Evolutionary conservation across 2,888 invertebrate genomes (phyloP).

Genomic region (Disparrhopalites patrizii): DNA sequence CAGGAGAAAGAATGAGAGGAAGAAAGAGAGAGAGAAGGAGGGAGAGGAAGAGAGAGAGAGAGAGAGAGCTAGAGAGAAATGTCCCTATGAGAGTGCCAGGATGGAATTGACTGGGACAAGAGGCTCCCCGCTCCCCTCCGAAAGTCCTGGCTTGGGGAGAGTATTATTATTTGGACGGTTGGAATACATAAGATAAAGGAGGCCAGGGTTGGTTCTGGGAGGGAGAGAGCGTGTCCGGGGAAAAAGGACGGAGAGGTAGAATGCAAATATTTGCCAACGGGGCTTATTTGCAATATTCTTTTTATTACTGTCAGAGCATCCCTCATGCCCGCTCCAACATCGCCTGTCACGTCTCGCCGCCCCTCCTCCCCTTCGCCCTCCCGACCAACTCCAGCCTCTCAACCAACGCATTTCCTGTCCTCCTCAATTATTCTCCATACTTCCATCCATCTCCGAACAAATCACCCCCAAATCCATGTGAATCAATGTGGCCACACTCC

Average conservation of each 20-base stretch:
- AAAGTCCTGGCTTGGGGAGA: no score
- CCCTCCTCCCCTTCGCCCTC: conserved; percentile 30
- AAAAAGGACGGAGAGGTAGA: conserved; percentile 1
- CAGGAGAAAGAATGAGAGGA: no score
- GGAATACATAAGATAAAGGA: no score
- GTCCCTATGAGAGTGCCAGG: no score
- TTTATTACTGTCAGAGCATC: conserved; percentile 31
- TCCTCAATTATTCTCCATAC: conserved; percentile 12
- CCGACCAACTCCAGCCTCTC: conserved; percentile 19
- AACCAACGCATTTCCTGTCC: conserved; percentile 16
- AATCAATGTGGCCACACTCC: not conserved
- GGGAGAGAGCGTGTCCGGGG: no score
- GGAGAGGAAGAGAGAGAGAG: no score
- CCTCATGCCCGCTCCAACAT: conserved; percentile 19
- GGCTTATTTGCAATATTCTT: conserved; percentile 38
- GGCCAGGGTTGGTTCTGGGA: no score
- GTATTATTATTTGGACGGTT: no score
- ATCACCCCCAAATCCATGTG: not conserved
- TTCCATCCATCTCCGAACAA: not conserved
- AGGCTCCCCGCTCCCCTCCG: no score
- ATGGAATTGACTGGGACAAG: no score
- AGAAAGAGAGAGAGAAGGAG: no score
- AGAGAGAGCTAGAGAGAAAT: no score
- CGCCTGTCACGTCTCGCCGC: conserved; percentile 3
- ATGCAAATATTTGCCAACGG: conserved; percentile 28